phyloP scores from a whole-genome alignment of 1,140 invertebrate species.

The Procambarus virginalis region DNA sequence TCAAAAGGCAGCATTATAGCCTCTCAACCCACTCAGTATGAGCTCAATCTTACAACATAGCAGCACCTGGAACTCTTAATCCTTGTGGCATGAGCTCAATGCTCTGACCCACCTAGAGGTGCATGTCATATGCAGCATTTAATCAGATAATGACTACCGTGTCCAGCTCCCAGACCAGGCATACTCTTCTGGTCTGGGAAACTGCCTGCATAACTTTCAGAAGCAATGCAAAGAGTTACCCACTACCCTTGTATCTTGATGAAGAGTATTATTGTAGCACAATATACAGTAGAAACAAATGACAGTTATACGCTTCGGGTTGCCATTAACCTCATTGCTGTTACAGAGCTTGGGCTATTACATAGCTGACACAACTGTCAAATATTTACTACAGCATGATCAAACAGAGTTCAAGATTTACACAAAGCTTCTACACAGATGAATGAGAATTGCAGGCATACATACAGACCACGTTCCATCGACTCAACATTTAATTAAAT shows the following conservation, averaged over 20 bases:
- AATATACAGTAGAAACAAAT: background rate
- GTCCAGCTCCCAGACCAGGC: too few relatives aligned
- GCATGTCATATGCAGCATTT: too few relatives aligned
- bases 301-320: background rate
- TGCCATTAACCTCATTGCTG: background rate
- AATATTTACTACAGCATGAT: background rate
- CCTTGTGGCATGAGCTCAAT: too few relatives aligned
- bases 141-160: too few relatives aligned
- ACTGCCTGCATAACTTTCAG: too few relatives aligned
- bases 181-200: too few relatives aligned
- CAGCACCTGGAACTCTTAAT: too few relatives aligned
- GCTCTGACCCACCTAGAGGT: too few relatives aligned
- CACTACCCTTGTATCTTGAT: background rate
- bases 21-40: too few relatives aligned
- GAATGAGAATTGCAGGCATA: conserved; percentile 9
- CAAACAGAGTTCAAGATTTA: background rate
- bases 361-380: background rate
- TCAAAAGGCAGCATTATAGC: too few relatives aligned
- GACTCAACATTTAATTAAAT: background rate
- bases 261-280: background rate
- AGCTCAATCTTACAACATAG: too few relatives aligned
- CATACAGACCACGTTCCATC: background rate
- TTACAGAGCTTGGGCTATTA: background rate
- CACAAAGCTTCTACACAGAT: background rate
- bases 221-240: background rate